Conservation (phyloP, 2,797 vertebrate genomes). For the Manis pentadactyla region DNA sequence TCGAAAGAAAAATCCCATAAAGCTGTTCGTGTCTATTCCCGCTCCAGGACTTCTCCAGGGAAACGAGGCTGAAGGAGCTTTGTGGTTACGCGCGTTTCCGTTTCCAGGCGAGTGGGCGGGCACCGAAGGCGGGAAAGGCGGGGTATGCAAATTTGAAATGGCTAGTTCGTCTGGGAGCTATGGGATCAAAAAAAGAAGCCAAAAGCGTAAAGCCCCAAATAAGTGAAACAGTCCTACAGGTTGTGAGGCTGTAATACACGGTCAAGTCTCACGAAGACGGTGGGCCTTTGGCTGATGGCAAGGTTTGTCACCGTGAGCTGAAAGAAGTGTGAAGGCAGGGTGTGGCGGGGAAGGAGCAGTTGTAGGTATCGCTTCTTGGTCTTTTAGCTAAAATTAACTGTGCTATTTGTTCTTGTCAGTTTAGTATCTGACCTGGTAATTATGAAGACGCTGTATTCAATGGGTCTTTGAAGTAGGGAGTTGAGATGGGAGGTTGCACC, state of each 20-base stretch:
- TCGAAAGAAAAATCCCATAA: background rate
- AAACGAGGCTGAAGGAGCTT: background rate
- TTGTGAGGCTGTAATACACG: background rate
- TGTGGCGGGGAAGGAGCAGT: background rate
- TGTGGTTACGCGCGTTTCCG: background rate
- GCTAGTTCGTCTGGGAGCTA: background rate
- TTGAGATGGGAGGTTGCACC: background rate
- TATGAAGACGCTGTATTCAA: too few relatives aligned
- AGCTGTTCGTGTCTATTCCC: background rate
- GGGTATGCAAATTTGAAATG: background rate
- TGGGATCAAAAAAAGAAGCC: background rate
- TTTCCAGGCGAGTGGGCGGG: background rate
- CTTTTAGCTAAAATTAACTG: background rate
- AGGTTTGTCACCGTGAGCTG: background rate
- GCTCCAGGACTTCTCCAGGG: background rate
- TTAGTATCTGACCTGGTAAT: too few relatives aligned
- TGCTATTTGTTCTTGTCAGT: too few relatives aligned
- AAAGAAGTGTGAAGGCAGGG: background rate
- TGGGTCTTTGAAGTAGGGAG: background rate
- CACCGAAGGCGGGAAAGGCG: background rate
- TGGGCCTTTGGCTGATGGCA: background rate
- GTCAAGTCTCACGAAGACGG: background rate
- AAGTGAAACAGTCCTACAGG: background rate
- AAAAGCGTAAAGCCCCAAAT: background rate
- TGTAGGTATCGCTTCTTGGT: too few relatives aligned